Base-by-base conservation (phyloP, 1,140 invertebrate genomes). In the Lysiphlebus fabarum region DNA sequence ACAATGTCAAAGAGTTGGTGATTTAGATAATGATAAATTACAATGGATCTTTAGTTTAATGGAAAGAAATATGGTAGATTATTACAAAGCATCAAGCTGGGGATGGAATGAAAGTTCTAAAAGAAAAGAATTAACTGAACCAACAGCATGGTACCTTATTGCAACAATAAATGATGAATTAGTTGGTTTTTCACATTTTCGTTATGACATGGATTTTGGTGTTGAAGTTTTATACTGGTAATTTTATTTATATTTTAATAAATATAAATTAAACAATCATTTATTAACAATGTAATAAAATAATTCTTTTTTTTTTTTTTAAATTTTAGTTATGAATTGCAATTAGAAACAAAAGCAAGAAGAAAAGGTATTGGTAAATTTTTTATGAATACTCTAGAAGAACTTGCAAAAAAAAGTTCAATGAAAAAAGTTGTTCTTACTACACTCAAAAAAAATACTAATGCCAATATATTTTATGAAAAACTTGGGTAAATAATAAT, bases 391-490 rank as follows among this genome's bases (percentile, higher is more conserved):
- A 82, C 86, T 45, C 70, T 93, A 37, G 90, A 93, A 74, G 75
- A 85, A n/a, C 85, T 93, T 64, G 90, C 88, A 9, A 83, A 82
- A 58, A 83, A 83, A 53, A 86, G 85, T 71, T 79, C 85, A 54
- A 85, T 93, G 84, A 82, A 84, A 65, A 92, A 92, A 82, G 84
- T 93, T 38, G 83, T 93, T 62, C 72, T 93, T n/a, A 94, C 91
- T 7, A 85, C 90, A 34, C 84, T 93, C 11, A 90, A 89, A 70
- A 83, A 89, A 62, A 93, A 93, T 77, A 72, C 78, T 14, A 76
- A 81, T 42, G 88, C 86, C 1, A 73, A 84, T 42, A 72, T 77
- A 33, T 94, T 94, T 71, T 94, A 90, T 70, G 83, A 84, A 67
- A 81, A 82, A 12, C 76, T 90, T 45, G 87, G 86, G 86, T 89